Evolutionary conservation across 2,113 vertebrate genomes (phyloP), one percentile per base, ranked within the genome.

Genomic region (Cottus gobio): DNA sequence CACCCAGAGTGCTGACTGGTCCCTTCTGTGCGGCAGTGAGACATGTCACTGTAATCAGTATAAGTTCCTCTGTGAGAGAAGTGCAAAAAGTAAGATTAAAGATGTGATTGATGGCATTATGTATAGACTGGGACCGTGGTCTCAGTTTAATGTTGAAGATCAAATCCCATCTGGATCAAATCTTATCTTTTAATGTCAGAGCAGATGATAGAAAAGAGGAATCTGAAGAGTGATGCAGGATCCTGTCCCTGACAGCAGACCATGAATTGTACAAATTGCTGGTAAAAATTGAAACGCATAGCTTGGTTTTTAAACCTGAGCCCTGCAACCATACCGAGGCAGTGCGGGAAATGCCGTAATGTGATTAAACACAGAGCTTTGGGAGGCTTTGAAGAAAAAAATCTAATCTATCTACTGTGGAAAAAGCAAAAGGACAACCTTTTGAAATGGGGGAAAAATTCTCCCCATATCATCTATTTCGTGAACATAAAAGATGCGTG

Each of bases 351-450:
- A 89, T 91, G 85, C 75, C 74, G 79, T 92, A 91, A 92, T 91
- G 91, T 92, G 91, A 94, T 93, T 93, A 91, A 91, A 91, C 84
- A 90, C 87, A 88, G 85, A 86, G 90, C 93, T 92, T 89, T 86
- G 77, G 64, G 83, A 88, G 80, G 86, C 87, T 90, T 92, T 92
- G 81, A 82, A 86, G 86, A 42, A 63, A 57, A 79, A 83, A 84
- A 37, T 85, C 68, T 87, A 86, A 91, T 91, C 89, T 84, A 78
- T 83, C 83, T 60, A 60, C 80, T 79, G 88, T 86, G 85, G 58
- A 65, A 85, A 90, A 85, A 80, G 83, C 85, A 85, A 85, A 88
- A 87, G 84, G 83, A 91, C 89, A 88, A 54, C 63, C 84, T 83
- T 91, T 88, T 79, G 82, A 90, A 89, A 90, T 37, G 54, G 84